Base-by-base conservation (phyloP, 1,140 invertebrate genomes). In the Neodiprion fabricii region DNA sequence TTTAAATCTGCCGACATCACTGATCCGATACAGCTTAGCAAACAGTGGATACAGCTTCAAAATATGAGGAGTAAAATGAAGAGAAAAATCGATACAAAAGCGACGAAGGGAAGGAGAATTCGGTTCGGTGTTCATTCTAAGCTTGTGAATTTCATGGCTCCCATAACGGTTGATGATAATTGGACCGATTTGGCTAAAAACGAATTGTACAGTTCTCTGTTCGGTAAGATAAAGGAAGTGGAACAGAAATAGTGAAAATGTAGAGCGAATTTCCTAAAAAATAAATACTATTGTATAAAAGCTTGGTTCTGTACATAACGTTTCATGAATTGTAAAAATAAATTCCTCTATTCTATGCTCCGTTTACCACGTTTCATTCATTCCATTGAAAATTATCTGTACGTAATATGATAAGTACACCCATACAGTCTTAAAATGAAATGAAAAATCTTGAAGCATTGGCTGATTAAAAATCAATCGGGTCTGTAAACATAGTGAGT, bases 61-160 rank as follows among this genome's bases (percentile, higher is more conserved):
- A 97, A 95, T 86, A 89, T 98, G 83, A 89, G 96, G 50, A 95
- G 92, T 82, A 97, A 97, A 88, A 94, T 96, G 91, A 97, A 97
- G 85, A 92, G 94, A 77, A 95, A 96, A 86, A 93, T 98, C 1
- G 96, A 98, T 81, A 97, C 95, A 0, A 94, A 92, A 86, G 96
- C 96, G 0, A 97, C 96, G 14, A 99, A 99, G 87, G 98, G 96
- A 0, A 89, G 97, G 78, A 95, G 94, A 88, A 91, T 98, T 48
- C 92, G 97, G 72, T 99, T 97, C 88, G 93, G 94, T 79, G 93
- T 98, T 12, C 96, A 98, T 86, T 92, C 94, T 65, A 96, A 98
- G 86, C 87, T 99, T 23, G 93, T 98, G 0, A 99, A 97, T 87
- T 99, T 96, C 82, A 98, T 98, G 96, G 96, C 96, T 4, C 95